Evolutionary conservation across 1,140 invertebrate species (phyloP), one percentile per base, ranked within the genome.

Genomic region (Zophobas atratus): DNA sequence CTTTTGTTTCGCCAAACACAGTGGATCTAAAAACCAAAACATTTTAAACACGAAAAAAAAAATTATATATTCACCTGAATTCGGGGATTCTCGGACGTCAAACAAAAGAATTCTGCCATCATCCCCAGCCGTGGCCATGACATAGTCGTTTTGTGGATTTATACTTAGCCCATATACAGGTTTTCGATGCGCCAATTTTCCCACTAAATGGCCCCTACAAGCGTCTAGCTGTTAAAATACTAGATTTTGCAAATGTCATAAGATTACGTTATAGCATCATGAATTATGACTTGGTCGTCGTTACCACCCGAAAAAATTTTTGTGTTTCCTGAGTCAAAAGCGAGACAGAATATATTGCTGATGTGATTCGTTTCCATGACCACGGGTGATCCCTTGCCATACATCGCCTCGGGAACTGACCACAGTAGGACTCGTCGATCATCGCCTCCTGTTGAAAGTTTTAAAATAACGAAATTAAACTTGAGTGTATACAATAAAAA

Each of bases 271-370:
- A 86, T 82, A 70, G 93, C 86, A 87, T 97, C 94, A 86, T 97
- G 96, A n/a, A 95, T 91, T 75, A 96, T 94, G 51, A 98, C 96
- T 88, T 96, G 92, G 85, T 97, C 95, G 89, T 98, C 97, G 88
- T 98, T 98, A 63, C 96, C 97, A 75, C 95, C 97, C 41, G 97
- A 98, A 86, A 96, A 96, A 81, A 98, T 91, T 85, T 93, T 94
- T 35, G 90, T 89, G 84, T 95, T 96, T 49, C 90, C 89, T 79
- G 89, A 92, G 81, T 97, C 94, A 82, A 97, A 96, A 36, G 92
- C 94, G 5, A 98, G 89, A 84, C 96, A 97, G 86, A 98, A 98
- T 78, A 99, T 97, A 86, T 98, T 98, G 83, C 96, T 97, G 75
- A 92, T 90, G 85, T 99, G 97, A 80, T 95, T 91, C 6, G 91